Base-by-base conservation (phyloP, 2,888 invertebrate genomes). In the Emmelina monodactyla region DNA sequence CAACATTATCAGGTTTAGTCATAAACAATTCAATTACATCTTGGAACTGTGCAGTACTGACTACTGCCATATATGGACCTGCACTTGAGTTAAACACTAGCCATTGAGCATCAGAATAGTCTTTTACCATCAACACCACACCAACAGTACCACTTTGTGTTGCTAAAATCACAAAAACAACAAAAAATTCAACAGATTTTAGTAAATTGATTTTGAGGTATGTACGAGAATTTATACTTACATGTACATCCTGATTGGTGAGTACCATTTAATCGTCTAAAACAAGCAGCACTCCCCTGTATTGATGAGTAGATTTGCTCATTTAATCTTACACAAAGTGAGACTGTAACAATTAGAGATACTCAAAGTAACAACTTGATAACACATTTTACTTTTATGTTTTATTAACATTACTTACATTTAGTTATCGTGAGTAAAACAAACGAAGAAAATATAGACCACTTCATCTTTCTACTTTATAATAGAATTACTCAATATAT, bases 231-330 rank as follows among this genome's bases (percentile, higher is more conserved):
- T 33, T 11, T 28, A 34, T 37, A 83, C 89, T 86, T 83, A 96
- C 96, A 94, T 34, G 92, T 87, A 68, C 97, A 98, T 40, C 98
- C 98, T 47, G 90, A 88, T 73, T 97, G 94, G 75, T 96, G 93
- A 9, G 97, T 97, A 38, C 89, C 95, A 83, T 97, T 97, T 42
- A 97, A 75, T 41, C 94, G 83, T 43, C 95, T 84, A 60, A 94
- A 94, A 76, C 98, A 98, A 34, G 89, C 87, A 37, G 85, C 82
- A 31, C 85, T 84, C 31, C 88, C 89, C 47, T 83, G 80, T 35
- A 94, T 85, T 9, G 84, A 68, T 47, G 86, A 84, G 55, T 93
- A 94, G 81, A 94, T 92, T 72, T 88, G 88, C 54, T 89, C 87
- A 58, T 86, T 87, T n/a, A 88, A 84, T 49, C 91, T 79, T 52